Percentiles rank a stretch among this genome's conserved stretches.
phyloP scores from a whole-genome alignment of 2,113 vertebrate genomes.

The Amblyornis subalaris region DNA sequence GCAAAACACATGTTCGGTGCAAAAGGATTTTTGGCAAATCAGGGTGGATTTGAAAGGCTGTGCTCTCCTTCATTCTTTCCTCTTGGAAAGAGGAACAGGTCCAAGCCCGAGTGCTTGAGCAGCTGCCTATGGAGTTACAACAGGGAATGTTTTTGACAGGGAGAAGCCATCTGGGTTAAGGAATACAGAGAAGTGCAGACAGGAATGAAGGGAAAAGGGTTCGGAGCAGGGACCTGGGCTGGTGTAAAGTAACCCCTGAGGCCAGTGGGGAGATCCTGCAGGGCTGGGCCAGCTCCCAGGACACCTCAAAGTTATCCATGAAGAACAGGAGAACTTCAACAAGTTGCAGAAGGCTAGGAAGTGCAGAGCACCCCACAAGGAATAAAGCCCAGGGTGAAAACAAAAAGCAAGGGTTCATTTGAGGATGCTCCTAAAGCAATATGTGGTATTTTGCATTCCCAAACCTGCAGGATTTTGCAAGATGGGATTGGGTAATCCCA shows the following conservation, averaged over 20 bases:
- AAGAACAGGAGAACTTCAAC: not conserved
- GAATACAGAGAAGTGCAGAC: constrained; percentile 10
- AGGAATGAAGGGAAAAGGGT: not conserved
- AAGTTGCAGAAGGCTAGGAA: not conserved
- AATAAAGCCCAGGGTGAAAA: not conserved
- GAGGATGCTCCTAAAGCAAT: not conserved
- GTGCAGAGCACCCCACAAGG: not conserved
- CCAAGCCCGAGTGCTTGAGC: constrained; percentile 8
- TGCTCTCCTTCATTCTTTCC: not conserved
- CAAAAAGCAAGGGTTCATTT: not conserved
- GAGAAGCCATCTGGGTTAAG: constrained; percentile 47
- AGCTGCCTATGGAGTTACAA: constrained; percentile 31
- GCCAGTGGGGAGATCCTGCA: not conserved
- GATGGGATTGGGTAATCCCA: not conserved
- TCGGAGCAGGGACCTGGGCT: not conserved
- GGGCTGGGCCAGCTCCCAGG: not conserved
- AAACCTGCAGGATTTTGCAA: not conserved
- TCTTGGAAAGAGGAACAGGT: constrained; percentile 24
- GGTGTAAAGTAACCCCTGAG: not conserved
- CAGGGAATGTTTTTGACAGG: constrained; percentile 40
- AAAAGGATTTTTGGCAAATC: constrained; percentile 13
- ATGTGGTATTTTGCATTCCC: not conserved
- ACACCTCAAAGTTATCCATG: not conserved
- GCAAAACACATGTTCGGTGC: not conserved
- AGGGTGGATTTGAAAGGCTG: not conserved